phyloP scores from a whole-genome alignment of 2,113 vertebrate species.

The Engraulis encrasicolus region DNA sequence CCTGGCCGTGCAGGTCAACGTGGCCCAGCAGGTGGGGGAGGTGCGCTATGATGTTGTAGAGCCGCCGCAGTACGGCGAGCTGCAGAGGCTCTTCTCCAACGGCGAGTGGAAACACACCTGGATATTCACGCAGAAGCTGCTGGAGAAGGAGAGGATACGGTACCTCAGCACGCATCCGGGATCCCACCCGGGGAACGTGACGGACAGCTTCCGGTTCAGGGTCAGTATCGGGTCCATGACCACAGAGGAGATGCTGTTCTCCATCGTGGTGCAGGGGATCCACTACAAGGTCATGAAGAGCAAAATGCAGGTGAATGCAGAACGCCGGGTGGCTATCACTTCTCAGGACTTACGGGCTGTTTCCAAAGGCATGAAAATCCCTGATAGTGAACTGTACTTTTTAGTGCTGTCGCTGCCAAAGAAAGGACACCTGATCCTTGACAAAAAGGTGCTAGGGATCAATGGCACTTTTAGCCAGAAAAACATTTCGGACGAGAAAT shows the following conservation, averaged over 20 bases:
- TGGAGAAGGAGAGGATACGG: slow-evolving; percentile 73
- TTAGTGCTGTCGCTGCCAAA: slow-evolving; percentile 77
- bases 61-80: slow-evolving; percentile 76
- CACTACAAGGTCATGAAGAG: slow-evolving; percentile 77
- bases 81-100: slow-evolving; percentile 74
- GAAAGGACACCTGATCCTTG: slow-evolving; percentile 79
- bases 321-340: slow-evolving; percentile 67
- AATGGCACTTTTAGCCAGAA: slow-evolving; percentile 84
- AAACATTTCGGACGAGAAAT: slow-evolving; percentile 74
- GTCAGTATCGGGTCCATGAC: slow-evolving; percentile 69
- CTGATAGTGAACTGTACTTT: slow-evolving; percentile 76
- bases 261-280: slow-evolving; percentile 77
- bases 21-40: slow-evolving; percentile 67
- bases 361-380: slow-evolving; percentile 69
- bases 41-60: slow-evolving; percentile 76
- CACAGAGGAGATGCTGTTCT: slow-evolving; percentile 73
- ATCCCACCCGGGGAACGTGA: slow-evolving; percentile 73
- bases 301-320: slow-evolving; percentile 73
- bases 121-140: slow-evolving; percentile 79
- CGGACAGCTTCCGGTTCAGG: slow-evolving; percentile 81
- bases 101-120: slow-evolving; percentile 77
- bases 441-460: slow-evolving; percentile 69
- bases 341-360: slow-evolving; percentile 76
- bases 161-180: slow-evolving; percentile 79
- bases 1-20: slow-evolving; percentile 80